Evolutionary conservation across 2,888 invertebrate genomes (phyloP), one percentile per base, ranked within the genome.

Genomic region (Coenonympha glycerion): DNA sequence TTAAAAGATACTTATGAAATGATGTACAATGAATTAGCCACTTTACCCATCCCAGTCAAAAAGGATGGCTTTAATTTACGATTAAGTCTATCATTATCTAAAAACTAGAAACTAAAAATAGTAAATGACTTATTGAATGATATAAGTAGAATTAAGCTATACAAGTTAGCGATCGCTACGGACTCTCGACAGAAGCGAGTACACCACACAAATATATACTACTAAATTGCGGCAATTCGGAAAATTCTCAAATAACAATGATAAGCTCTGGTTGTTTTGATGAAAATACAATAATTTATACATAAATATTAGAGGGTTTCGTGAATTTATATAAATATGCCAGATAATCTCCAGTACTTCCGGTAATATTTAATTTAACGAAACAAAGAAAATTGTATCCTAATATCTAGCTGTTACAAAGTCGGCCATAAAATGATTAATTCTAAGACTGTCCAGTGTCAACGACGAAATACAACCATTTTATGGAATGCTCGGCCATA

Each of bases 81-180:
- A n/a, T n/a, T n/a, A n/a, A n/a, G n/a, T n/a, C n/a, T n/a, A n/a
- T n/a, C n/a, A 59, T 62, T 53, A 61, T 57, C 37, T 49, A 21
- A 42, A 47, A 47, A 28, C 42, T 26, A 37, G 24, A 18, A 28
- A 44, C 45, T 33, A 15, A 24, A 24, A 51, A 59, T 58, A 53
- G 54, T 54, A 65, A 56, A 69, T 69, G 67, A 75, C 68, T 73
- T 61, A 67, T 66, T 71, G 60, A 68, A 65, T 68, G 62, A 60
- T 62, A 60, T 63, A 59, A 60, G 19, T 59, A 64, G 60, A 61
- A 63, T 64, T 66, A 68, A 66, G 63, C 71, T 76, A 74, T 71
- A 65, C 64, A 67, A 62, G 69, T 63, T 63, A 66, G 74, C 71
- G 72, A 74, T 68, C 66, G 62, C 67, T 65, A 72, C 65, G 67